A percentile compares a stretch with the other conserved stretches of the same genome.
Conservation (phyloP, 2,888 invertebrate species). For the Dastarcus helophoroides region DNA sequence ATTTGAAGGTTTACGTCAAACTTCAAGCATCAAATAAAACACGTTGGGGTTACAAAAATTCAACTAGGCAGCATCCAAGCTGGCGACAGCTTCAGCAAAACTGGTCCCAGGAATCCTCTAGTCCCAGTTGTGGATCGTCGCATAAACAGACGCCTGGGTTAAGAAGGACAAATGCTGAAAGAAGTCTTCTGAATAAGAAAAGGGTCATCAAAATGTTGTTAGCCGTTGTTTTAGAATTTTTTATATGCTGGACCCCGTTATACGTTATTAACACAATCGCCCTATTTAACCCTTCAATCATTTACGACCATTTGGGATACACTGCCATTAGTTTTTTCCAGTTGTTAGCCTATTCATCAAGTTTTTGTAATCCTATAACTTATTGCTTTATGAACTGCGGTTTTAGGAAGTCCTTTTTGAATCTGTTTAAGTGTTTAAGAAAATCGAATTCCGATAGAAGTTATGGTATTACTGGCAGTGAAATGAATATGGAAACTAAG, state of each 20-base stretch:
- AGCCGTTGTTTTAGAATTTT: conserved; percentile 57
- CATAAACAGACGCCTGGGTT: conserved; percentile 17
- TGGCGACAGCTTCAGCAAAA: conserved; percentile 28
- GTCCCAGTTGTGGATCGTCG: conserved; percentile 15
- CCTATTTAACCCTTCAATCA: conserved; percentile 38
- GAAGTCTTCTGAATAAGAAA: conserved; percentile 39
- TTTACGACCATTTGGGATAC: conserved; percentile 40
- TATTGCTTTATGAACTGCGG: conserved; percentile 59
- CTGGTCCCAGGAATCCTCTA: conserved; percentile 21
- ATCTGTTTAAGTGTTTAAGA: conserved; percentile 44
- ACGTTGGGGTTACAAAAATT: conserved; percentile 26
- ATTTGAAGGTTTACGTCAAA: conserved; percentile 37
- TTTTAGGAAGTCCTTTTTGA: conserved; percentile 50
- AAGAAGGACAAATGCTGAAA: conserved; percentile 38
- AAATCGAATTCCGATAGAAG: conserved; percentile 18
- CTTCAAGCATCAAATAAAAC: conserved; percentile 34
- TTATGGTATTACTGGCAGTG: conserved; percentile 26
- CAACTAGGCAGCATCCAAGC: conserved; percentile 27
- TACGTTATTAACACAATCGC: conserved; percentile 48
- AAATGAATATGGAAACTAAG: conserved; percentile 28
- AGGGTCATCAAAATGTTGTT: conserved; percentile 53
- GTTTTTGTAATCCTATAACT: conserved; percentile 57
- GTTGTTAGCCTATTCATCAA: conserved; percentile 47
- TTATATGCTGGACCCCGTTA: conserved; percentile 58
- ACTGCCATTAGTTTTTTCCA: conserved; percentile 44